Percentiles rank a stretch among this genome's conserved stretches.
phyloP scores from a whole-genome alignment of 2,888 invertebrate genomes.

The Neoaliturus tenellus region DNA sequence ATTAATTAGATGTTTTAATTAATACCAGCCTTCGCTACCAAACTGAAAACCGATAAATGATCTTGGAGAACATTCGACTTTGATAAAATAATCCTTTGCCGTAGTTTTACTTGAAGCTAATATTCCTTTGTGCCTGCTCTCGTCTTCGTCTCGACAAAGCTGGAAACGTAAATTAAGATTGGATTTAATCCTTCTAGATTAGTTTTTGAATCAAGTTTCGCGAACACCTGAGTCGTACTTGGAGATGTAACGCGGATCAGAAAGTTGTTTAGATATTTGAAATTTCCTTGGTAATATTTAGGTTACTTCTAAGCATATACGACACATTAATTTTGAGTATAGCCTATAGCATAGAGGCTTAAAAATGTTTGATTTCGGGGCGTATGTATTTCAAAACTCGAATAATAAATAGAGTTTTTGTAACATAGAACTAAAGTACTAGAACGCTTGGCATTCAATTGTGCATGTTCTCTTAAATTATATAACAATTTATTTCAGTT shows the following conservation, averaged over 20 bases:
- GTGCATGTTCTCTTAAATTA: too few relatives aligned
- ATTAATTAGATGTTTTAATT: background rate
- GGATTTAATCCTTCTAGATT: constrained; percentile 45
- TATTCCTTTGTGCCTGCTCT: constrained; percentile 6
- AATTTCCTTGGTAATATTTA: background rate
- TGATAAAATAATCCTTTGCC: constrained; percentile 25
- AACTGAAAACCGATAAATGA: constrained; percentile 5
- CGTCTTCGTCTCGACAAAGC: constrained; percentile 1
- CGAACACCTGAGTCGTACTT: constrained; percentile 2
- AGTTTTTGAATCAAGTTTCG: constrained; percentile 42
- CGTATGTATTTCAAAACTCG: too few relatives aligned
- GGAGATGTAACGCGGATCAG: background rate
- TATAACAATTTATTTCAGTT: too few relatives aligned
- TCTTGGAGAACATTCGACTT: background rate
- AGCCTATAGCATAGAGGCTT: too few relatives aligned
- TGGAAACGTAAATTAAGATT: constrained; percentile 48
- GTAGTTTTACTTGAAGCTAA: constrained; percentile 7
- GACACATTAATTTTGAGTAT: too few relatives aligned
- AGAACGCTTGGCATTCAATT: too few relatives aligned
- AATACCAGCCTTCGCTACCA: background rate
- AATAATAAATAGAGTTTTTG: too few relatives aligned
- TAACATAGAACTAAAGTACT: too few relatives aligned
- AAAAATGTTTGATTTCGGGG: too few relatives aligned
- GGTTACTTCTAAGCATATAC: too few relatives aligned
- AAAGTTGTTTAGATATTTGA: background rate